A percentile compares a stretch with the other conserved stretches of the same genome.
Conservation (phyloP, 2,113 vertebrate genomes). For the Gnathonemus longibarbis region DNA sequence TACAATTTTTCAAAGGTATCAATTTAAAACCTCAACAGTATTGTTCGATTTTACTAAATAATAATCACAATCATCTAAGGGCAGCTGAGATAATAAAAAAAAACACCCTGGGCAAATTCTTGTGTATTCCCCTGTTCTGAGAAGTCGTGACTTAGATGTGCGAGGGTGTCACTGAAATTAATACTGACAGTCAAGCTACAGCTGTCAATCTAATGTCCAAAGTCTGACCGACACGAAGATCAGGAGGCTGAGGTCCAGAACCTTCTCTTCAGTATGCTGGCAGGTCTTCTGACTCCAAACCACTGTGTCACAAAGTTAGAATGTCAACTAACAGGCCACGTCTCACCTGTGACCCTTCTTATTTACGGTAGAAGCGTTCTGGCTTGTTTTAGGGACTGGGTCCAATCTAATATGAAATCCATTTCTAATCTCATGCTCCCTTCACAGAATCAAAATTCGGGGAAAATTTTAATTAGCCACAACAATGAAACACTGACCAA, state of each 20-base stretch:
- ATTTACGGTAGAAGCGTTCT: background rate
- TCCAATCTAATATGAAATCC: background rate
- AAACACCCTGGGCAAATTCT: background rate
- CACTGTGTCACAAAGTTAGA: background rate
- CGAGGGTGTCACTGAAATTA: background rate
- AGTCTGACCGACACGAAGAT: background rate
- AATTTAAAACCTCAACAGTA: background rate
- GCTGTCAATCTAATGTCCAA: background rate
- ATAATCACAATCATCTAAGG: background rate
- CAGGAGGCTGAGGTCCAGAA: background rate
- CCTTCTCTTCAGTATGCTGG: background rate
- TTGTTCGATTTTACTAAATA: background rate
- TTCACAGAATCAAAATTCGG: background rate
- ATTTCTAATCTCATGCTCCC: background rate
- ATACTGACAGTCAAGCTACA: background rate
- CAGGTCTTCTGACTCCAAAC: background rate
- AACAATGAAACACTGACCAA: background rate
- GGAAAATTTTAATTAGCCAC: background rate
- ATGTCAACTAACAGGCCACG: background rate
- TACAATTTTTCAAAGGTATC: background rate
- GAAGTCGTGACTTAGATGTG: background rate
- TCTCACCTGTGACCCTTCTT: background rate
- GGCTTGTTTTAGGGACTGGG: background rate
- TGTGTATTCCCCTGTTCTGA: background rate
- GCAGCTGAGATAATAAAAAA: background rate